Evolutionary conservation across 1,140 invertebrate species (phyloP), one percentile per base, ranked within the genome.

Genomic region (Zaprionus taronus): DNA sequence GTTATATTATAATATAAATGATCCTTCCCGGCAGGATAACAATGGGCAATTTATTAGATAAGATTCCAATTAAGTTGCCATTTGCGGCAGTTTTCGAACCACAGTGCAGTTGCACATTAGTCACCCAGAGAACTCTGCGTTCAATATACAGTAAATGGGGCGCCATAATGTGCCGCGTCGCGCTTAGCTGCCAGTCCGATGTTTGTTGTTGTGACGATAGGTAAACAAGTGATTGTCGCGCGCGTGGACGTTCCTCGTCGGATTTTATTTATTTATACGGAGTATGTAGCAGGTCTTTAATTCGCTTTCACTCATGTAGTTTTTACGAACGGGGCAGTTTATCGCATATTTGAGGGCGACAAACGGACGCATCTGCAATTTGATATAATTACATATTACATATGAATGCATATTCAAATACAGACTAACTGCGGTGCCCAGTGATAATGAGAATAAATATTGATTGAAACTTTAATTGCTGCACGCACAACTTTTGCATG

Each of bases 161-260:
- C 31, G 61, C 36, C 34, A 34, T 63, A 65, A 56, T 47, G 53
- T n/a, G 53, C 7, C 20, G 63, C 72, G 56, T 24, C 53, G 62
- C 31, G 41, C 49, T 26, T 62, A 47, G 47, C 60, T 41, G 44
- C 64, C 67, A 76, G 67, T 76, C 36, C 60, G 41, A 14, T 56
- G 36, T 58, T 36, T 71, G 60, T 41, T 70, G 67, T 55, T 70
- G 60, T 76, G 73, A 64, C 44, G 67, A 51, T 60, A 60, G 47
- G 73, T 76, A 76, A 75, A 75, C 72, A 75, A 70, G 34, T 74
- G 65, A 66, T 44, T 56, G 51, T 51, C 63, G 63, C 63, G 63
- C 36, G 22, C 26, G 62, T 24, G 49, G 22, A 65, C 62, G 57
- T 44, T 56, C 34, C 34, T 61, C 31, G 51, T 65, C 55, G 68